A percentile compares a stretch with the other conserved stretches of the same genome.
phyloP scores from a whole-genome alignment of 2,888 invertebrate species.

The Papilio protenor region DNA sequence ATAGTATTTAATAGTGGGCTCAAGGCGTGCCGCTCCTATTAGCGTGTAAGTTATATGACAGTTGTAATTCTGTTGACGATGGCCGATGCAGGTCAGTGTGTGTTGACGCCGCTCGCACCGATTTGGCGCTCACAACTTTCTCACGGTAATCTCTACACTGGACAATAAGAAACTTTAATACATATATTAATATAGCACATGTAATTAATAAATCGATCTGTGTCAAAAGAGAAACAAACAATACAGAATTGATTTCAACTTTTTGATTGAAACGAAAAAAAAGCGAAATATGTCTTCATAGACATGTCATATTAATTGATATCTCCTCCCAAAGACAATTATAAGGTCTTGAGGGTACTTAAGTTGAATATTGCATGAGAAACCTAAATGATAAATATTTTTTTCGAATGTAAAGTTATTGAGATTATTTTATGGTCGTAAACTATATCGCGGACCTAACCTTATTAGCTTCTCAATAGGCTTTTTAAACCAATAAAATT shows the following conservation, averaged over 20 bases:
- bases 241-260: no score
- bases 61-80: conserved; percentile 57
- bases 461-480: neutral
- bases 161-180: neutral
- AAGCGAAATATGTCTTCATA: no score
- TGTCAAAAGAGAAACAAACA: no score
- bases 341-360: no score
- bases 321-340: no score
- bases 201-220: no score
- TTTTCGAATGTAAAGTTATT: neutral
- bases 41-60: conserved; percentile 78
- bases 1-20: conserved; percentile 80
- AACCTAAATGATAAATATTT: neutral
- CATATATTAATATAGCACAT: neutral
- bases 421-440: neutral
- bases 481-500: neutral
- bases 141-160: conserved; percentile 10
- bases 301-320: no score
- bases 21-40: conserved; percentile 80
- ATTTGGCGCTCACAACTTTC: conserved; percentile 24
- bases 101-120: conserved; percentile 42
- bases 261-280: no score
- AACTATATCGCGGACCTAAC: neutral
- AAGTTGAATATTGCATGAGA: neutral
- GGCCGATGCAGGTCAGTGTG: conserved; percentile 47